Evolutionary conservation across 2,888 invertebrate genomes (phyloP), one percentile per base, ranked within the genome.

Genomic region (Brenthis ino): DNA sequence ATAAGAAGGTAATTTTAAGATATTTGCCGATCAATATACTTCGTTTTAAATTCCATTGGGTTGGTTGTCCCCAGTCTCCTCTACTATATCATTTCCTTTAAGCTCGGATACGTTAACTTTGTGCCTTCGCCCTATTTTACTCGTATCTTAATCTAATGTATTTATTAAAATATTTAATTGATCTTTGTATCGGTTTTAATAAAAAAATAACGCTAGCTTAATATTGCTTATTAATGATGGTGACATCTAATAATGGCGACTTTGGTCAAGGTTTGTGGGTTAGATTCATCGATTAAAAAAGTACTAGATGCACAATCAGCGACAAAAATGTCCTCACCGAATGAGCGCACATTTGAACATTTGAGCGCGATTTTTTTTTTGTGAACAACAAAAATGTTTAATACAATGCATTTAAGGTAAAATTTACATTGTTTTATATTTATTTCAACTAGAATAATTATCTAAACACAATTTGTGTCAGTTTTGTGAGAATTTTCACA

Each of bases 101-200:
- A 65, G 67, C 71, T 73, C 67, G 66, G 53, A 71, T 67, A 73
- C 58, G 67, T 73, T 73, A 56, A 71, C 68, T 71, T 55, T 72
- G 73, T 73, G 73, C 73, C 73, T 73, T 73, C 50, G 66, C 68
- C 69, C 58, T 69, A 65, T 63, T 57, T 64, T 60, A 68, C 56
- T 69, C 47, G 48, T 69, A 61, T 58, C 43, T 67, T 65, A 64
- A 66, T 54, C 28, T 68, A 54, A 67, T 53, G 58, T 72, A 67
- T 69, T 56, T 14, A 33, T 53, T 63, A 57, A 67, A 53, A 57
- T 12, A 24, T 63, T 50, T 63, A 57, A 48, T 70, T 64, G 12
- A 20, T 43, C 20, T 43, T 56, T 3, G 12, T 13, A 56, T 55
- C 11, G 55, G 6, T 47, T 48, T 47, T 54, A 37, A 3, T 43